Conservation (phyloP, 2,888 invertebrate species). For the Melanophora roralis region DNA sequence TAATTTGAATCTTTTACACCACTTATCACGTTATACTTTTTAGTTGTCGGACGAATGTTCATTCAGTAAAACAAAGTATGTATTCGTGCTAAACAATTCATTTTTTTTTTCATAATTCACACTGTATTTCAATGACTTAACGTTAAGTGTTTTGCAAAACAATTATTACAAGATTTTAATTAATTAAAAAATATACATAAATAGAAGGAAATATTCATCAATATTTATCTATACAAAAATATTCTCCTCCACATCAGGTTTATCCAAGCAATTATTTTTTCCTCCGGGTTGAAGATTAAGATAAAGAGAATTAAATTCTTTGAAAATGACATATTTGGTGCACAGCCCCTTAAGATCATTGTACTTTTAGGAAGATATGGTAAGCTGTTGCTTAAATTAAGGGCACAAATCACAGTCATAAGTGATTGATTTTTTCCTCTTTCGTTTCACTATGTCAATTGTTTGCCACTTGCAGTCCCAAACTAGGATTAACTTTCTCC, state of each 20-base stretch:
- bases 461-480: constrained; percentile 9
- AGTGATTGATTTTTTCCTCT: neutral
- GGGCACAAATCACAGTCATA: neutral
- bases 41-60: constrained; percentile 12
- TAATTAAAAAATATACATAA: constrained; percentile 24
- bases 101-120: neutral
- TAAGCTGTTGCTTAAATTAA: neutral
- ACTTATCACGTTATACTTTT: constrained; percentile 9
- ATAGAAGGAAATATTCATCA: constrained; percentile 7
- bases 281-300: neutral
- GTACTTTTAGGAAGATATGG: constrained; percentile 2
- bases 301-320: constrained; percentile 13
- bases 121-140: constrained; percentile 6
- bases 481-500: constrained; percentile 9
- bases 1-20: neutral
- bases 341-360: constrained; percentile 17
- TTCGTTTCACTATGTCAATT: neutral
- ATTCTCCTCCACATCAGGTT: constrained; percentile 6
- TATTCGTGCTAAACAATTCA: constrained; percentile 15
- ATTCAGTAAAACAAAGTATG: constrained; percentile 27
- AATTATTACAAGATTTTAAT: constrained; percentile 24
- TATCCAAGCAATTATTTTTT: constrained; percentile 16
- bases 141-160: constrained; percentile 13
- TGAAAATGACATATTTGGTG: constrained; percentile 2
- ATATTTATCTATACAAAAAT: neutral